A percentile compares a stretch with the other conserved stretches of the same genome.
These are phyloP conservation scores for Drosophila leonis DNA, from an alignment of 2,888 invertebrate genomes.

Conservation along the genomic window DNA sequence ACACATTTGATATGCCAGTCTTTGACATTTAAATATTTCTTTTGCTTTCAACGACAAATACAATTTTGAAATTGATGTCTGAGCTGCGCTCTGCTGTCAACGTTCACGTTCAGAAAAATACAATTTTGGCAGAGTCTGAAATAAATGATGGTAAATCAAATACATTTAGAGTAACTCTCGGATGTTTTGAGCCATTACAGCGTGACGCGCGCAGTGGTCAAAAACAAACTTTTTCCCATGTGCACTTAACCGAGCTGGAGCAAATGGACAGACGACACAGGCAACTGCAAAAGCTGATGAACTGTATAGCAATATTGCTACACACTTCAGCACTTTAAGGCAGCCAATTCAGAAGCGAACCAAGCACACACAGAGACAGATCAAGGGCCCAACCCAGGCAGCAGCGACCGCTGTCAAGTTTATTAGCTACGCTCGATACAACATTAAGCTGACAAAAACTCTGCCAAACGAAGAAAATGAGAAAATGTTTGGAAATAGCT, in stretches of 20 bases:
- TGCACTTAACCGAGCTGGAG: conserved; percentile 59
- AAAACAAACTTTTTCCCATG: conserved; percentile 56
- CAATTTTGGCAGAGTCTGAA: conserved; percentile 13
- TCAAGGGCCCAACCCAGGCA: conserved; percentile 1
- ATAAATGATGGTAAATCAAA: conserved; percentile 24
- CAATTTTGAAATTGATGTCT: conserved; percentile 48
- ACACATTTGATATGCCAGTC: conserved; percentile 7
- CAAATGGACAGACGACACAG: conserved; percentile 27
- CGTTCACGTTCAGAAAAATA: conserved; percentile 27
- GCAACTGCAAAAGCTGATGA: conserved; percentile 38
- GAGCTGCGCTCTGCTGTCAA: not conserved
- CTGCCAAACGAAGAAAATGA: conserved; percentile 53
- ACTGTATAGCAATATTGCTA: conserved; percentile 44
- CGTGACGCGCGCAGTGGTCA: conserved; percentile 33
- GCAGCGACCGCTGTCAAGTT: conserved; percentile 55
- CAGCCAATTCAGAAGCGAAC: conserved; percentile 12
- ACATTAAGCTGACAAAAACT: conserved; percentile 78
- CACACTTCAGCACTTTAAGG: conserved; percentile 44
- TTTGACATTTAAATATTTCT: conserved; percentile 13
- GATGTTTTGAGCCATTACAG: conserved; percentile 64
- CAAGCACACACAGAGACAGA: not conserved
- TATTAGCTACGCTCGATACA: conserved; percentile 73
- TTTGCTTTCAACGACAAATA: conserved; percentile 54
- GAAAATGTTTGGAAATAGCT: conserved; percentile 38
- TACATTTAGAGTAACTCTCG: conserved; percentile 8